Conservation (phyloP, 53 echinoderm and acorn worm genomes). For the Henricia sp. region DNA sequence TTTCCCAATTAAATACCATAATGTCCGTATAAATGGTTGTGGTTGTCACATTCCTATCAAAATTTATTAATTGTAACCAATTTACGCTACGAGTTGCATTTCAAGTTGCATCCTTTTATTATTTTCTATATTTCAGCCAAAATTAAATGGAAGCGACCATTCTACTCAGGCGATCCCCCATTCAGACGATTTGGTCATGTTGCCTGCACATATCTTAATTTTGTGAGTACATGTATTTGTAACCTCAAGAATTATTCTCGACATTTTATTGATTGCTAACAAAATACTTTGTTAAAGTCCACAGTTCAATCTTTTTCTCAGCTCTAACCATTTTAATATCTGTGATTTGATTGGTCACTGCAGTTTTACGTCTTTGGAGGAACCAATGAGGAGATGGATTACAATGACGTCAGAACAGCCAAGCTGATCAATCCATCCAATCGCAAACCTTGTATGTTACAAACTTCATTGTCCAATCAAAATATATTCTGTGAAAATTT, state of each 20-base stretch:
- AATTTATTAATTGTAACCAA: not conserved
- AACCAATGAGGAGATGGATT: conserved; percentile 73
- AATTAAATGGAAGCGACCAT: conserved; percentile 78
- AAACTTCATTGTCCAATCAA: too few relatives aligned
- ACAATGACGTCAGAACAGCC: conserved; percentile 72
- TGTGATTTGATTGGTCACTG: not conserved
- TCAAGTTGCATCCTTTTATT: not conserved
- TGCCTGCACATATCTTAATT: conserved; percentile 61
- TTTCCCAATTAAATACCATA: too few relatives aligned
- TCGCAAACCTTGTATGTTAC: conserved; percentile 70
- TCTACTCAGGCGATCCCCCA: conserved; percentile 68
- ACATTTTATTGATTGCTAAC: not conserved
- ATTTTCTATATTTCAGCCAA: conserved; percentile 34
- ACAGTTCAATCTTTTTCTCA: too few relatives aligned
- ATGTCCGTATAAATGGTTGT: too few relatives aligned
- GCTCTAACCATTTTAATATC: too few relatives aligned
- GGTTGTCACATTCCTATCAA: too few relatives aligned
- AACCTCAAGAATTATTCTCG: not conserved
- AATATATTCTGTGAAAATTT: too few relatives aligned
- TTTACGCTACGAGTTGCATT: not conserved
- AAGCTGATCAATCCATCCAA: conserved; percentile 85
- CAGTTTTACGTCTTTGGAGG: conserved; percentile 79
- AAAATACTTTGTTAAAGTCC: too few relatives aligned
- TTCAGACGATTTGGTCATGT: conserved; percentile 69
- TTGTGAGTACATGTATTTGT: conserved; percentile 36